Base-by-base conservation (phyloP, 2,113 vertebrate species). In the Corythaixoides concolor region DNA sequence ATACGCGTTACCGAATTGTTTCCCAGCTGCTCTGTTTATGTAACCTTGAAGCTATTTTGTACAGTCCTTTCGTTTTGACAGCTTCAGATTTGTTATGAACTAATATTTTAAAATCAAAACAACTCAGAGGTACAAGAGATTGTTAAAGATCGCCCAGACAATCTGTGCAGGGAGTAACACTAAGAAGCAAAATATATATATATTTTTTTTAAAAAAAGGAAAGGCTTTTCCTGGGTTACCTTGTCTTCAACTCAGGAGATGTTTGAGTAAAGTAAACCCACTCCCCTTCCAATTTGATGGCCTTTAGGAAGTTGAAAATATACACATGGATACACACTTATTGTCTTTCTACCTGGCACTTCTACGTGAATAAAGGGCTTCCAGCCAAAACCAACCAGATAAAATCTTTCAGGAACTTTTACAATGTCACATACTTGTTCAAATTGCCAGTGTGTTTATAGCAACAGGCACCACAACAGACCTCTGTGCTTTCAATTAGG, bases 401-500 rank as follows among this genome's bases (percentile, higher is more conserved):
- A 99, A 98, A 97, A 99, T 99, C 98, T 98, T 95, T 96, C 98
- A 98, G 98, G 98, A 99, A 99, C 99, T 98, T 99, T 98, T 98
- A 98, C 98, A 98, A 97, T 98, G 98, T 98, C 98, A 98, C 98
- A 99, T 98, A 98, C 97, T 98, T 98, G 98, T 98, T 99, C 98
- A 99, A 99, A 99, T 98, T 39, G 69, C 88, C 98, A 66, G 94
- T 23, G 66, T 99, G 99, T 99, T 99, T 99, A 99, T 99, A 99
- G 99, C 99, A 99, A 99, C 99, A 91, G 97, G 97, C 92, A 96
- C 98, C 98, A 99, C 98, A 99, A 99, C 99, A 99, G 81, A 96
- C 41, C 98, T 97, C 97, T 85, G 53, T 70, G 97, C 97, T 98
- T 97, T 94, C 97, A 96, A 80, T 96, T 74, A 96, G 96, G 67